phyloP scores from a whole-genome alignment of 2,888 invertebrate species.

The Agrochola circellaris region DNA sequence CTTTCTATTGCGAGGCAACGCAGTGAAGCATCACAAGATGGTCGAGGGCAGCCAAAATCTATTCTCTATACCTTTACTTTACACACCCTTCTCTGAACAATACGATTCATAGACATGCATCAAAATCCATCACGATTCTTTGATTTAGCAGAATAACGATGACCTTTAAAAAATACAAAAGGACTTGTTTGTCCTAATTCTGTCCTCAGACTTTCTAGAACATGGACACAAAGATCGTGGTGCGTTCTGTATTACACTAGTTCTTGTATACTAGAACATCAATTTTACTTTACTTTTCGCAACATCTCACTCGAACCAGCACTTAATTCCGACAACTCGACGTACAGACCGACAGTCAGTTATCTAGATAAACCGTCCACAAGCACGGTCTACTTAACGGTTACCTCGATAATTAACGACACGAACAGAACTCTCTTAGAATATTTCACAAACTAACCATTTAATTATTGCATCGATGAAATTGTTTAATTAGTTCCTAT shows the following conservation, averaged over 20 bases:
- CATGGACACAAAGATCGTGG: too few relatives aligned
- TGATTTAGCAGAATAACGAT: background rate
- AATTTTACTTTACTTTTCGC: slow-evolving; percentile 18
- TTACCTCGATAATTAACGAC: slow-evolving; percentile 70
- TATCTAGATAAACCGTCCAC: slow-evolving; percentile 55
- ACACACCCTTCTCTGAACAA: background rate
- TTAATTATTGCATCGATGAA: slow-evolving; percentile 47
- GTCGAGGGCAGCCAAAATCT: background rate
- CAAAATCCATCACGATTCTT: background rate
- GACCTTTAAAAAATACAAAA: too few relatives aligned
- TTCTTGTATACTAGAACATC: background rate
- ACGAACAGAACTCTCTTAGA: slow-evolving; percentile 59
- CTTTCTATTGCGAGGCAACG: background rate
- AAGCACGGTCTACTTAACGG: slow-evolving; percentile 74
- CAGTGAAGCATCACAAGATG: background rate
- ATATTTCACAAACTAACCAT: slow-evolving; percentile 56
- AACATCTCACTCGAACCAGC: slow-evolving; percentile 22
- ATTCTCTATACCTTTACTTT: background rate
- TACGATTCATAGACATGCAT: background rate
- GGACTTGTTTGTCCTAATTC: background rate
- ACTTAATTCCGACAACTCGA: slow-evolving; percentile 37
- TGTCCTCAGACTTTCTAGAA: background rate
- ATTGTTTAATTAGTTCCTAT: slow-evolving; percentile 20
- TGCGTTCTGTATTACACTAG: background rate
- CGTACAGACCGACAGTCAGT: slow-evolving; percentile 21